Evolutionary conservation across 2,797 vertebrate genomes (phyloP).

Genomic region (Thaleichthys pacificus): DNA sequence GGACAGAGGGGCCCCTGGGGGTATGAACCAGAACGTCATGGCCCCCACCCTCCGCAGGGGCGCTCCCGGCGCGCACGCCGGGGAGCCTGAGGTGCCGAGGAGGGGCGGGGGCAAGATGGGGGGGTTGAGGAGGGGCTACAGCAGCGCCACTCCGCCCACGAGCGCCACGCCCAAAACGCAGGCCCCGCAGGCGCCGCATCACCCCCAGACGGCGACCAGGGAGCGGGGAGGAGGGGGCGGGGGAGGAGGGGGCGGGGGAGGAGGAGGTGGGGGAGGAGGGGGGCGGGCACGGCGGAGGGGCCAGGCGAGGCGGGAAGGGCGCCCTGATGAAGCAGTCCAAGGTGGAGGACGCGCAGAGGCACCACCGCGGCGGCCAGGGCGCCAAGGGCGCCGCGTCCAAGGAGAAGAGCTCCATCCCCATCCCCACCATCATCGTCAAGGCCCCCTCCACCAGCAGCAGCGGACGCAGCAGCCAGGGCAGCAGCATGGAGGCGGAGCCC

Average conservation of each 20-base stretch:
- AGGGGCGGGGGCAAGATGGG: constrained; percentile 76
- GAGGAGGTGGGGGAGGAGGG: constrained; percentile 59
- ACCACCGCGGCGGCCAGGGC: constrained; percentile 53
- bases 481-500: constrained; percentile 85
- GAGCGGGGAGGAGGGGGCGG: constrained; percentile 58
- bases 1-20: constrained; percentile 66
- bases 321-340: constrained; percentile 90
- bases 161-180: constrained; percentile 70
- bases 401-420: constrained; percentile 90
- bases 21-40: constrained; percentile 62
- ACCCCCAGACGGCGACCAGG: constrained; percentile 42
- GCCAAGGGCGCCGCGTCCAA: constrained; percentile 63
- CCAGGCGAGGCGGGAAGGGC: constrained; percentile 79
- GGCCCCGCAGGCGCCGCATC: constrained; percentile 56
- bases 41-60: constrained; percentile 69
- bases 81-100: constrained; percentile 66
- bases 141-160: constrained; percentile 75
- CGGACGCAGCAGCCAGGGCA: constrained; percentile 91
- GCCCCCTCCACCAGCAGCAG: constrained; percentile 94
- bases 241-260: constrained; percentile 54
- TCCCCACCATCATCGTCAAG: constrained; percentile 94
- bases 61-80: constrained; percentile 42
- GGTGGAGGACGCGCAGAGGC: constrained; percentile 76
- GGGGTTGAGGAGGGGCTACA: constrained; percentile 77
- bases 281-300: constrained; percentile 52